A percentile compares a stretch with the other conserved stretches of the same genome.
These are phyloP conservation scores for Clanis bilineata DNA, from an alignment of 2,888 invertebrate genomes.

Conservation along the genomic window DNA sequence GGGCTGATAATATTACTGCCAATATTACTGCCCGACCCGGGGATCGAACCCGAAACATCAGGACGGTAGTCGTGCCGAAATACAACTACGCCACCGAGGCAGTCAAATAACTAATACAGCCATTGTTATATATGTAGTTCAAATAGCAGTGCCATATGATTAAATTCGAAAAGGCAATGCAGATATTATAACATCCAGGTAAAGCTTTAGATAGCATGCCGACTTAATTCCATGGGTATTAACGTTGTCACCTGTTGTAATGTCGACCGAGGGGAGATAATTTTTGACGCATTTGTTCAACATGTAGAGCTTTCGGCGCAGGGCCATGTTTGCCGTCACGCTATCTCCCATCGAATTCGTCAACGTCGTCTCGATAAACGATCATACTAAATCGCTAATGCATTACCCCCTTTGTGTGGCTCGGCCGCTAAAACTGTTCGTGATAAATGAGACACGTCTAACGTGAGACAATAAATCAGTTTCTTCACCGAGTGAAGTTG, in stretches of 20 bases:
- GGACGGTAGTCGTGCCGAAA: no score
- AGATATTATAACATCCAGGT: no score
- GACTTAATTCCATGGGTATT: background rate
- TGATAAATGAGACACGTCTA: constrained; percentile 68
- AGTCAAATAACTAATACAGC: no score
- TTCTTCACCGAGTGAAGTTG: constrained; percentile 50
- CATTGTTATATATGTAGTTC: no score
- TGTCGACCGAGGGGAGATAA: constrained; percentile 24
- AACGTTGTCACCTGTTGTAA: background rate
- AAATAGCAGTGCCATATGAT: no score
- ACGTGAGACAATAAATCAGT: constrained; percentile 63
- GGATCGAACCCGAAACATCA: no score
- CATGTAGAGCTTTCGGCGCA: constrained; percentile 23
- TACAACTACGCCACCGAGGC: no score
- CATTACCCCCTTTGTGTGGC: constrained; percentile 61
- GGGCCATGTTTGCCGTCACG: constrained; percentile 30
- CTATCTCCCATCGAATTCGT: constrained; percentile 53
- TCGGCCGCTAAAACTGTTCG: constrained; percentile 55
- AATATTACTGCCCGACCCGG: no score
- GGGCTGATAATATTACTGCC: no score
- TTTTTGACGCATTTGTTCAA: constrained; percentile 17
- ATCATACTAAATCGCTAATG: constrained; percentile 53
- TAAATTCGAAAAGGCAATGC: background rate
- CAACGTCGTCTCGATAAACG: constrained; percentile 61
- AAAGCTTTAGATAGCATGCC: no score